phyloP scores from a whole-genome alignment of 1,140 invertebrate species.

The Lineus longissimus region DNA sequence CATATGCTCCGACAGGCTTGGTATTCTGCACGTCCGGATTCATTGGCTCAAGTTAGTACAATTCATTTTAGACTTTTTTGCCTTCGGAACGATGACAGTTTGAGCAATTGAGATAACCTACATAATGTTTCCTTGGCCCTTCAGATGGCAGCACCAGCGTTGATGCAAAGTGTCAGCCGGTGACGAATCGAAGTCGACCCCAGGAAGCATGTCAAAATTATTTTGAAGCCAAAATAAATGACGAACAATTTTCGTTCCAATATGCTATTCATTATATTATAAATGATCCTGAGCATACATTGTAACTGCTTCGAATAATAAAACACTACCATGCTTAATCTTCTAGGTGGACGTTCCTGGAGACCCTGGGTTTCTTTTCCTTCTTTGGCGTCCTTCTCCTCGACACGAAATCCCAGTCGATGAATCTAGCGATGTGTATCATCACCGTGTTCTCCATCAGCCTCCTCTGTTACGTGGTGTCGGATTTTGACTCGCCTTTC shows the following conservation, averaged over 20 bases:
- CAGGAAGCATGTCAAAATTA: too few species aligned
- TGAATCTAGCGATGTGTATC: constrained; percentile 41
- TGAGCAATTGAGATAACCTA: not conserved
- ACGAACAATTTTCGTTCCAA: too few species aligned
- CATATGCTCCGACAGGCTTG: constrained; percentile 36
- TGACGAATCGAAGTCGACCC: too few species aligned
- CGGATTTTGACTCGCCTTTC: constrained; percentile 38
- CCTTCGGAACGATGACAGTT: not conserved
- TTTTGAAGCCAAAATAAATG: too few species aligned
- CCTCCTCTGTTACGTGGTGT: constrained; percentile 42
- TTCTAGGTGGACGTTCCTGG: constrained; percentile 38
- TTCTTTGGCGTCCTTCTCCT: constrained; percentile 37
- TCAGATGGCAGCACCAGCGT: too few species aligned
- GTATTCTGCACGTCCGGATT: constrained; percentile 31
- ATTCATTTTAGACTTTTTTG: not conserved
- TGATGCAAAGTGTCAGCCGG: not conserved
- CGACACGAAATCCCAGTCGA: constrained; percentile 27
- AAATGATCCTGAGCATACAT: too few species aligned
- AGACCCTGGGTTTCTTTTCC: constrained; percentile 37
- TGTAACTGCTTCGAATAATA: too few species aligned
- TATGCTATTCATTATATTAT: too few species aligned
- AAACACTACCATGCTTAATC: not conserved
- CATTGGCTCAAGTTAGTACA: constrained; percentile 36
- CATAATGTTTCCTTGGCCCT: not conserved
- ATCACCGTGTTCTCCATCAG: constrained; percentile 42